Percentiles rank a stretch among this genome's conserved stretches.
phyloP scores from a whole-genome alignment of 2,113 vertebrate genomes.

The Bettongia penicillata region DNA sequence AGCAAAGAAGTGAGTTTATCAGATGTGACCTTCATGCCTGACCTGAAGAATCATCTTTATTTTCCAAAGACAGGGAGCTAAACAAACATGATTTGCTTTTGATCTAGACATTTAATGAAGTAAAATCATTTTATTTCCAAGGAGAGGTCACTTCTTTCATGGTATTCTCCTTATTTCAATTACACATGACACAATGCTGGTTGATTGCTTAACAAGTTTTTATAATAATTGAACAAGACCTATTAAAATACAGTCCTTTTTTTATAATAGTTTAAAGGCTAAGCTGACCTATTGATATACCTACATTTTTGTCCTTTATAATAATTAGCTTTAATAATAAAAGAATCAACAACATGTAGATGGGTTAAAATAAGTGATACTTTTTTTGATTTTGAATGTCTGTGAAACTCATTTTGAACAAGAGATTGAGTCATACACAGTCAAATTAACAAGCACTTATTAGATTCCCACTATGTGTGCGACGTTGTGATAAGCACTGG shows the following conservation, averaged over 20 bases:
- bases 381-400: neutral
- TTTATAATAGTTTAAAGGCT: neutral
- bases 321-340: neutral
- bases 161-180: neutral
- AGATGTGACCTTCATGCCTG: neutral
- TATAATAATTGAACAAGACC: constrained; percentile 12
- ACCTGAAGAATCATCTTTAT: neutral
- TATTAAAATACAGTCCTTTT: neutral
- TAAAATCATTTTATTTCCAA: neutral
- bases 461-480: neutral
- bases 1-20: constrained; percentile 20
- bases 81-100: constrained; percentile 16
- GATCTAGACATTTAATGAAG: neutral
- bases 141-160: neutral
- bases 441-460: neutral
- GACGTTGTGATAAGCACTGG: neutral
- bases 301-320: neutral
- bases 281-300: neutral
- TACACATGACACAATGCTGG: constrained; percentile 12
- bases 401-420: neutral
- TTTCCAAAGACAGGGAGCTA: neutral
- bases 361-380: neutral
- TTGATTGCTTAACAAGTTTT: constrained; percentile 22
- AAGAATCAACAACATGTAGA: neutral
- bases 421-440: neutral